Evolutionary conservation across 2,888 invertebrate genomes (phyloP).

Genomic region (Diloba caeruleocephala): DNA sequence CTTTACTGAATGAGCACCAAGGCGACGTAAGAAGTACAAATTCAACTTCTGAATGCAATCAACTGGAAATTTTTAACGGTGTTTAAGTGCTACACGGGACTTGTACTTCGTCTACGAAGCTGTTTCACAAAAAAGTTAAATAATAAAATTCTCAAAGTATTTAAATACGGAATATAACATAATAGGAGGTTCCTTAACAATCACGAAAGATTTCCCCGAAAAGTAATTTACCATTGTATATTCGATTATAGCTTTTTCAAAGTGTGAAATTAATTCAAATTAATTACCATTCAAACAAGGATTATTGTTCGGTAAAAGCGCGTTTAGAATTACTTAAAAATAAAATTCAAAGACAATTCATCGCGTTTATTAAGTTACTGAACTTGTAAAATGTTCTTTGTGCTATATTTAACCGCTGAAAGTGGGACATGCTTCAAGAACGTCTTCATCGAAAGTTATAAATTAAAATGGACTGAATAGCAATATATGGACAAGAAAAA

Average conservation of each 20-base stretch:
- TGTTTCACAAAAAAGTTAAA: constrained; percentile 27
- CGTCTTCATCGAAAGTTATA: constrained; percentile 23
- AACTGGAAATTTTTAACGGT: constrained; percentile 54
- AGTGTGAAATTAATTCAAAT: constrained; percentile 79
- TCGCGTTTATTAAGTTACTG: constrained; percentile 67
- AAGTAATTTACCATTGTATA: constrained; percentile 67
- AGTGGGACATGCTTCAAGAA: neutral
- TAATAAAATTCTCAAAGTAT: constrained; percentile 27
- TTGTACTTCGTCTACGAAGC: constrained; percentile 26
- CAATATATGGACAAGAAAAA: constrained; percentile 42
- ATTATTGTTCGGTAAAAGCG: constrained; percentile 77
- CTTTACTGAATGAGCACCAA: constrained; percentile 55
- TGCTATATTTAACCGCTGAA: constrained; percentile 48
- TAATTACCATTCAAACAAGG: constrained; percentile 84
- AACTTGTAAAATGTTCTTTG: constrained; percentile 61
- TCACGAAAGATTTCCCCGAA: constrained; percentile 54
- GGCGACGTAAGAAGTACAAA: constrained; percentile 57
- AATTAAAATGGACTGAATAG: constrained; percentile 26
- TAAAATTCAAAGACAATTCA: constrained; percentile 70
- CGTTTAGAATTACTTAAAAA: constrained; percentile 72
- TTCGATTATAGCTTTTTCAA: constrained; percentile 70
- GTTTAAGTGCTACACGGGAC: constrained; percentile 30
- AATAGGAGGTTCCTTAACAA: constrained; percentile 54
- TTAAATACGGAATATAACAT: constrained; percentile 30
- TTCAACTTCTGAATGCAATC: constrained; percentile 66